Percentiles rank a stretch among this genome's conserved stretches.
phyloP scores from a whole-genome alignment of 2,113 vertebrate genomes.

The Brachypodius melanocephalos region DNA sequence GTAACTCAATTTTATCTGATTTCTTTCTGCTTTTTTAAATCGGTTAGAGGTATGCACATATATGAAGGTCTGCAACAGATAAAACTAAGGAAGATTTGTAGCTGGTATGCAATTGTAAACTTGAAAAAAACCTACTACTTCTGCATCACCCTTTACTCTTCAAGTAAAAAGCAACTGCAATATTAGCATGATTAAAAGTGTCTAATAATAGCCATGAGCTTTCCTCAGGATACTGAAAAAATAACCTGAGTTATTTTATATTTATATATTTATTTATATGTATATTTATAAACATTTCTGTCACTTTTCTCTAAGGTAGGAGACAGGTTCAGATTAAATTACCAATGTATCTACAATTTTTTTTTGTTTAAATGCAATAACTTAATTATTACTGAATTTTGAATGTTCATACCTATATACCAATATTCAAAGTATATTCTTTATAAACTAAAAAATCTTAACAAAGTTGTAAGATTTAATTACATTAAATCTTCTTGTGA shows the following conservation, averaged over 20 bases:
- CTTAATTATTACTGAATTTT: neutral
- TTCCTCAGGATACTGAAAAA: neutral
- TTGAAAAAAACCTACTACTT: neutral
- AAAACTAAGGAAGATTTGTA: neutral
- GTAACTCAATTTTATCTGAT: neutral
- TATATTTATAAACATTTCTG: neutral
- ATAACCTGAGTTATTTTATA: neutral
- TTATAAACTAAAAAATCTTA: neutral
- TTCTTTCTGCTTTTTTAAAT: neutral
- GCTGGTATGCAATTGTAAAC: neutral
- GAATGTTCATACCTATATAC: neutral
- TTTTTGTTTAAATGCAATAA: neutral
- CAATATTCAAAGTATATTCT: neutral
- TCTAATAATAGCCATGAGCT: neutral
- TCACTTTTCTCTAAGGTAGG: neutral
- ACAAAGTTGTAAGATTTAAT: neutral
- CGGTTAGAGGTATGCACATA: neutral
- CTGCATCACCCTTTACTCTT: neutral
- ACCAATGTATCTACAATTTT: neutral
- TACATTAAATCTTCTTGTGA: neutral
- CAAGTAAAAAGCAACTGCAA: neutral
- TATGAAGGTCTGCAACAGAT: neutral
- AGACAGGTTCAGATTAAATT: neutral
- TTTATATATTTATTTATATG: neutral
- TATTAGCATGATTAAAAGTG: neutral